Evolutionary conservation across 2,797 vertebrate species (phyloP).

Genomic region (Crocodylus rhombifer): DNA sequence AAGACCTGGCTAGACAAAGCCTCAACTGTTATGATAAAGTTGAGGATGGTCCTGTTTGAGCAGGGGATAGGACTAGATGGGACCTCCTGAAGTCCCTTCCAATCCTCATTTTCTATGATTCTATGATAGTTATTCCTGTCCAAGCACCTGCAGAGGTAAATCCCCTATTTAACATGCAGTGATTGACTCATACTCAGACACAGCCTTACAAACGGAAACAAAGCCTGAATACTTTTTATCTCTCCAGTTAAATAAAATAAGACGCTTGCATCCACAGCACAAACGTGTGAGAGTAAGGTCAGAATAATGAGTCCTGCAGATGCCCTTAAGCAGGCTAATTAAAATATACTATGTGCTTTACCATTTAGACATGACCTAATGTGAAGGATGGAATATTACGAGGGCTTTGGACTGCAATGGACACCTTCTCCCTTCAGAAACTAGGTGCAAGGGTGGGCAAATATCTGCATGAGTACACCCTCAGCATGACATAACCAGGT

Average conservation of each 20-base stretch:
- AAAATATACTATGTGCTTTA: background rate
- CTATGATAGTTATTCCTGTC: constrained; percentile 24
- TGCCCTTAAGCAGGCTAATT: background rate
- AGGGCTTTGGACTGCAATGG: background rate
- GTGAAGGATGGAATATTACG: background rate
- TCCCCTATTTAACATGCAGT: background rate
- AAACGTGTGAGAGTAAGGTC: background rate
- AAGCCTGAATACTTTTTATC: background rate
- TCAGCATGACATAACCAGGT: too few relatives aligned
- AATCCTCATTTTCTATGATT: too few relatives aligned
- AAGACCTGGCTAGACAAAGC: too few relatives aligned
- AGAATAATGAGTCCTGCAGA: background rate
- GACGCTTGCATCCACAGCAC: constrained; percentile 30
- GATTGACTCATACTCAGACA: constrained; percentile 13
- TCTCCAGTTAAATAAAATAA: constrained; percentile 43
- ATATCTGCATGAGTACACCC: too few relatives aligned
- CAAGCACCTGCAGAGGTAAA: constrained; percentile 46
- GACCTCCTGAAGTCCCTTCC: too few relatives aligned
- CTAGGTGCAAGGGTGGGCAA: background rate
- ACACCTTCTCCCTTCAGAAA: background rate
- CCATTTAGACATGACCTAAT: background rate
- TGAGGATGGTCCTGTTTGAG: too few relatives aligned
- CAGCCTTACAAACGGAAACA: constrained; percentile 28
- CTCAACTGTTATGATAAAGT: too few relatives aligned
- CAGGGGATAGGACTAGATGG: too few relatives aligned